Base-by-base conservation (phyloP, 2,888 invertebrate species). In the Hipparchia sbordonii region DNA sequence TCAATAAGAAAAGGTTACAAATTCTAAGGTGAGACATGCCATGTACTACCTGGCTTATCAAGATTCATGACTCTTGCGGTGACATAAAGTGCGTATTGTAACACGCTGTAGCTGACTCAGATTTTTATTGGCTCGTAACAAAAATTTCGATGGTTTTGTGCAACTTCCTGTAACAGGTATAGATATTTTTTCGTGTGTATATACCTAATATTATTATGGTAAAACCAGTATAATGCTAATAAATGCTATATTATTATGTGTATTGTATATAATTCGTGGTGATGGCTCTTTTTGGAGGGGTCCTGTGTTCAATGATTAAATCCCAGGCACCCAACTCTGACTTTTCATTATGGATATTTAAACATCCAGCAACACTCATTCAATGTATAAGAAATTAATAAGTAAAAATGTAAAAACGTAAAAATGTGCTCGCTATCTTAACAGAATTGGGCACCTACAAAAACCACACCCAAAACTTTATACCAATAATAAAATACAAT, bases 1-100 rank as follows among this genome's bases (percentile, higher is more conserved):
- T 65, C 65, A 65, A 52, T 51, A 23, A 65, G 65, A 65, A 65
- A 65, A 52, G 33, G 65, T 65, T 65, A 51, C 65, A 12, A 51
- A 33, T 52, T 65, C 51, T 65, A 33, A 65, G 65, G 65, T 65
- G 65, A 33, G 65, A 65, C 52, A 65, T 65, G 12, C 52, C 65
- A 23, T 65, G 65, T 52, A 65, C 33, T 52, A 65, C 33, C 51
- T 6, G 3, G 33, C 65, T 33, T 85, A 86, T 87, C 82, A 80
- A 81, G 80, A 86, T 89, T 90, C 85, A 90, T 82, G 85, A 87
- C 80, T 79, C 75, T 81, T 80, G 85, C 80, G 85, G 85, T 88
- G 82, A 79, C 81, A 81, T 82, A 52, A 33, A 65, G 12, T 65
- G 52, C 52, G 51, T 33, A 51, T 51, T 65, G 52, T 65, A 6